Conservation (phyloP, 2,797 vertebrate genomes). For the Sylvia borin region DNA sequence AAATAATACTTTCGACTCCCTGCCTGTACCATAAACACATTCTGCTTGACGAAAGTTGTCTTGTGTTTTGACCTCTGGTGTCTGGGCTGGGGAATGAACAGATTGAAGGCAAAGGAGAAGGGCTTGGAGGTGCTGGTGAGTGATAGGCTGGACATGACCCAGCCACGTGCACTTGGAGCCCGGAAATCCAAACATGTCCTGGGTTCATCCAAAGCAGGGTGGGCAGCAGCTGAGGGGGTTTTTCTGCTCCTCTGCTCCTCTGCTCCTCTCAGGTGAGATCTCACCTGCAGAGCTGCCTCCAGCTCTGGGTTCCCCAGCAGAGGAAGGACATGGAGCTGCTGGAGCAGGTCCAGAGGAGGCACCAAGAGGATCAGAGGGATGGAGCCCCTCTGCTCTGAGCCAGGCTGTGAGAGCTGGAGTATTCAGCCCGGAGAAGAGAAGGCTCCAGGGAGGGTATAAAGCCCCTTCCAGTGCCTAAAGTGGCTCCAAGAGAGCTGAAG, state of each 20-base stretch:
- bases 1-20: background rate
- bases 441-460: background rate
- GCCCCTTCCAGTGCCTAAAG: background rate
- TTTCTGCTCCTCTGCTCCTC: background rate
- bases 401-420: background rate
- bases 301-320: background rate
- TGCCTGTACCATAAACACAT: conserved; percentile 4
- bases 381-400: background rate
- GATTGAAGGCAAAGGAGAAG: background rate
- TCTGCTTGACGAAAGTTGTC: background rate
- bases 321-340: background rate
- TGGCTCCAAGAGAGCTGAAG: background rate
- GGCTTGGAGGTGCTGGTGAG: background rate
- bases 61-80: background rate
- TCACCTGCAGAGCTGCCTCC: background rate
- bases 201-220: background rate
- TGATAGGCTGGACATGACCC: background rate
- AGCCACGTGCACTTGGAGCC: background rate
- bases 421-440: background rate
- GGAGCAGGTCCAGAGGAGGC: background rate
- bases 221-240: background rate
- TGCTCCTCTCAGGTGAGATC: background rate
- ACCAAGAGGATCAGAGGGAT: background rate
- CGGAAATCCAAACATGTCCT: background rate
- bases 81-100: background rate